Base-by-base conservation (phyloP, 2,113 vertebrate genomes). In the Centropristis striata region DNA sequence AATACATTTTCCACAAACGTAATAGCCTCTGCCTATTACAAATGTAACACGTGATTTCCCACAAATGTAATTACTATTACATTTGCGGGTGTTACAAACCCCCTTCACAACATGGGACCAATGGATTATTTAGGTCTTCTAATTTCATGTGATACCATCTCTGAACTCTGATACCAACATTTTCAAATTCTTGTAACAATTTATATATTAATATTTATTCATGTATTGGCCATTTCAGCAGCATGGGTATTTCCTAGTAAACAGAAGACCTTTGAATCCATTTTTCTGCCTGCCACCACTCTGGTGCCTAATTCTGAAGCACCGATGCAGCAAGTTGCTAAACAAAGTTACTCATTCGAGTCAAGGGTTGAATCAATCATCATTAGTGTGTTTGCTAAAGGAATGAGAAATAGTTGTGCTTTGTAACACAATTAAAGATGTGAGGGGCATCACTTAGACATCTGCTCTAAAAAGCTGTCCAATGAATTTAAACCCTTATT, bases 401-500 rank as follows among this genome's bases (percentile, higher is more conserved):
- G 44, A 44, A n/a, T 41, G 15, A 77, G 23, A 27, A 37, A 65
- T 28, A 15, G 21, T 23, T 41, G 39, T 44, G n/a, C 41, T 51
- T 68, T 39, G 8, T 76, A n/a, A 64, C 18, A 15, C 2, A 0
- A 50, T 79, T 78, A 37, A 57, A 57, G 27, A 58, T 57, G 28
- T 49, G 7, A 58, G 57, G 18, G 21, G n/a, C 7, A 18, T 36
- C 15, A 41, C 15, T 20, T 20, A 23, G 63, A 75, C 50, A 49
- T 70, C 36, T 76, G 54, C 42, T 71, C 46, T 25, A 67, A 5
- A n/a, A 57, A 50, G n/a, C 50, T 83, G 86, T 71, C 47, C 42
- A 54, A 15, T 63, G 15, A 81, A 79, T 83, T 83, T 77, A 73
- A 78, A 58, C 10, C 60, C 18, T 74, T 66, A 36, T 37, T 67